Evolutionary conservation across 2,888 invertebrate genomes (phyloP).

Genomic region (Xanthorhoe spadicearia): DNA sequence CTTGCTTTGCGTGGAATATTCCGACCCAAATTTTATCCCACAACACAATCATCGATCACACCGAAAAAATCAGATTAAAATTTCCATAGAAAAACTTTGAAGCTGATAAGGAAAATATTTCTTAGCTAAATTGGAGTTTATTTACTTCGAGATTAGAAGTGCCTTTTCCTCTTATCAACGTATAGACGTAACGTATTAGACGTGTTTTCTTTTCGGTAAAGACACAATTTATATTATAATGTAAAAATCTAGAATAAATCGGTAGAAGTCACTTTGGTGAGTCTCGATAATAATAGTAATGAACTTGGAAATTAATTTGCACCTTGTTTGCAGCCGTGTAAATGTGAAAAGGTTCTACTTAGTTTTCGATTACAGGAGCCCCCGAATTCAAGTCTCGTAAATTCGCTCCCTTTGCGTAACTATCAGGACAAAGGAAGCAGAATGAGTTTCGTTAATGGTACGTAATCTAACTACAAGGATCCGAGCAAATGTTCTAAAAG

Average conservation of each 20-base stretch:
- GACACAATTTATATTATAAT: no score
- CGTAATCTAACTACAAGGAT: slow-evolving; percentile 44
- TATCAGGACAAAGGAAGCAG: slow-evolving; percentile 29
- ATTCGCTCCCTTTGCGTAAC: slow-evolving; percentile 26
- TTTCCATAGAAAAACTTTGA: not conserved
- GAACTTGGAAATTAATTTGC: not conserved
- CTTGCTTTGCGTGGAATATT: not conserved
- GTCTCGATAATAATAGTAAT: no score
- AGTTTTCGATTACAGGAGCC: slow-evolving; percentile 2
- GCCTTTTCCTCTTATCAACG: not conserved
- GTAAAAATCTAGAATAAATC: not conserved
- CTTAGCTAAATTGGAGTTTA: not conserved
- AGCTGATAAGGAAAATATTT: not conserved
- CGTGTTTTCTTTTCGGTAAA: not conserved
- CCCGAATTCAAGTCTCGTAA: slow-evolving; percentile 20
- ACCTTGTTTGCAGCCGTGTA: not conserved
- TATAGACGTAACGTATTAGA: not conserved
- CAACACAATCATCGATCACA: not conserved
- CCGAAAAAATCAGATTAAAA: not conserved
- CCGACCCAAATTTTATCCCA: not conserved
- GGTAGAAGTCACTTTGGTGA: not conserved
- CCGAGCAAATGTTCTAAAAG: slow-evolving; percentile 40
- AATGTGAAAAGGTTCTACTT: slow-evolving; percentile 2
- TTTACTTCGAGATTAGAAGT: not conserved
- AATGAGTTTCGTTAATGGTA: slow-evolving; percentile 48